Evolutionary conservation across 2,797 vertebrate species (phyloP), one percentile per base, ranked within the genome.

Genomic region (Sebastes nivosus): DNA sequence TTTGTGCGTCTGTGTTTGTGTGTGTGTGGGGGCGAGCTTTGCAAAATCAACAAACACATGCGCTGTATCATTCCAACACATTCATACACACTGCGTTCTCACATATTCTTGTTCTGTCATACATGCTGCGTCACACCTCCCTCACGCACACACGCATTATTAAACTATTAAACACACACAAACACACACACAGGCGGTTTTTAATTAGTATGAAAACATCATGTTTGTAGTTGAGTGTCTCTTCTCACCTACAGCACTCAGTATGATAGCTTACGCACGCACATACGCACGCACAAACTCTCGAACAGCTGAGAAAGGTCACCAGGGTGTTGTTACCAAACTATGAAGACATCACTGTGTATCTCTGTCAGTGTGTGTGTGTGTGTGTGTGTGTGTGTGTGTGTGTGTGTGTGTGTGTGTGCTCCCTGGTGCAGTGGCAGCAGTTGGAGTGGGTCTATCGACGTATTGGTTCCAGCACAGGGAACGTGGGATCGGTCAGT

Each of bases 31-130:
- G 61, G 74, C 1, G 57, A 6, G 74, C 67, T 34, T 32, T 61
- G 68, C 38, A 69, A 66, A 79, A 81, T 87, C 83, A 81, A 77
- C 82, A 81, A 75, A 54, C 77, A 79, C 78, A 75, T 82, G 63
- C 65, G 4, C 67, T 79, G 34, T 18, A 74, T 79, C 71, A 38
- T 69, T 71, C 61, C 3, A 10, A 80, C 75, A 73, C 70, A 64
- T 81, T 84, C 36, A 36, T 8, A 30, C 34, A 71, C 58, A 76
- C 82, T 78, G 61, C 59, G 34, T 75, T 84, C 65, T 79, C 78
- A 72, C 24, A 63, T 86, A 75, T 75, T 77, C 58, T 20, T 75
- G 52, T 80, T 76, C 59, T 79, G 72, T 81, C 61, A 3, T 80
- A 70, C 77, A 73, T 46, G 50, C 80, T 83, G 64, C 66, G 29